Percentiles rank a stretch among this genome's conserved stretches.
Conservation (phyloP, 2,888 invertebrate genomes). For the Globia sparganii region DNA sequence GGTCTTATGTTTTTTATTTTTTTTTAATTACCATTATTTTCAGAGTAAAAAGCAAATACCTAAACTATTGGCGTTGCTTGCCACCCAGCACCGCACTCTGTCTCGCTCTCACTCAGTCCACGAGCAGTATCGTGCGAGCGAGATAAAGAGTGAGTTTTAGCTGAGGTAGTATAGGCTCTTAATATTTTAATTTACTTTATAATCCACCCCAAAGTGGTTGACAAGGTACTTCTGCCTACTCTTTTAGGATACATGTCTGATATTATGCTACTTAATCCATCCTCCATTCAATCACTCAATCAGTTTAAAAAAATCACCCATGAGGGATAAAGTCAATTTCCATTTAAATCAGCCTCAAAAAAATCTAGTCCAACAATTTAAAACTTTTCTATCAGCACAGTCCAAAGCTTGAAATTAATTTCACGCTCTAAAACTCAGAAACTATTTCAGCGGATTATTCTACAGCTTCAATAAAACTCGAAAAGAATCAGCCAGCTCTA, state of each 20-base stretch:
- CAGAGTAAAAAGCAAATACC: no score
- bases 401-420: constrained; percentile 49
- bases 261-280: not conserved
- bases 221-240: not conserved
- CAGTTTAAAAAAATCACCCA: not conserved
- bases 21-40: no score
- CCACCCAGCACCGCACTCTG: no score
- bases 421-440: constrained; percentile 52
- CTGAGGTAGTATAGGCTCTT: no score
- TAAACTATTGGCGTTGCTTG: no score
- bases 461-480: constrained; percentile 29
- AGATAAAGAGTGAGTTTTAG: no score
- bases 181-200: no score
- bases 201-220: no score
- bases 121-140: no score
- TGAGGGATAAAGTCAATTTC: constrained; percentile 19
- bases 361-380: constrained; percentile 25
- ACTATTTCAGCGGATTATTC: constrained; percentile 52
- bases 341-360: constrained; percentile 11
- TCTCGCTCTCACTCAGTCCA: no score
- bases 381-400: constrained; percentile 35
- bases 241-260: no score
- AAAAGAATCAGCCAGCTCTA: constrained; percentile 39
- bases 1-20: no score
- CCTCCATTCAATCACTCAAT: not conserved